A percentile compares a stretch with the other conserved stretches of the same genome.
Conservation (phyloP, 2,888 invertebrate genomes). For the Limulus polyphemus region DNA sequence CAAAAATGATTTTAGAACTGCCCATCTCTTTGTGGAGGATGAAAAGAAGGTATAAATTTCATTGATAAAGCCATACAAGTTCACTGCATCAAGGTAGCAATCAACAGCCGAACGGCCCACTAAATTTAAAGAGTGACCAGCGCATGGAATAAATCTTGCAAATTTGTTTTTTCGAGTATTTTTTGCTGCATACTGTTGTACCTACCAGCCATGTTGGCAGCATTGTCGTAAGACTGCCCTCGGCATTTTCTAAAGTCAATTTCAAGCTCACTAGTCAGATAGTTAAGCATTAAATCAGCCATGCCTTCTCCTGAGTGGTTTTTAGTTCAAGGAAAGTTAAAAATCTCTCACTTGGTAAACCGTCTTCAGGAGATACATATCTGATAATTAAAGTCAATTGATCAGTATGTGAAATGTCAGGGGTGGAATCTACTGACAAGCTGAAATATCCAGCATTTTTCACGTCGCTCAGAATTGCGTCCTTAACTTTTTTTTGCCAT, state of each 20-base stretch:
- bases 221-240: too few relatives aligned
- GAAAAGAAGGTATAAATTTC: too few relatives aligned
- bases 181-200: too few relatives aligned
- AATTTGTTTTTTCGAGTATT: not conserved
- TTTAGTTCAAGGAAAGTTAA: conserved; percentile 1
- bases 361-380: conserved; percentile 4
- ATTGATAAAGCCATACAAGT: too few relatives aligned
- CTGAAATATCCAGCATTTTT: conserved; percentile 3
- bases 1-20: too few relatives aligned
- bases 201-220: too few relatives aligned
- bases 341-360: not conserved
- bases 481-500: not conserved
- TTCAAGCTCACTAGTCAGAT: too few relatives aligned
- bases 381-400: conserved; percentile 16
- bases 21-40: too few relatives aligned
- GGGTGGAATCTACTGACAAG: conserved; percentile 18
- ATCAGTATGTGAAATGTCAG: conserved; percentile 20
- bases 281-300: too few relatives aligned
- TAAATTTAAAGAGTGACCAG: not conserved
- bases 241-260: too few relatives aligned
- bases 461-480: not conserved
- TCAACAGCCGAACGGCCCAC: not conserved
- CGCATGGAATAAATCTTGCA: not conserved
- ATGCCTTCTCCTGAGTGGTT: too few relatives aligned
- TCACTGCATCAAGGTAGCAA: too few relatives aligned